Percentiles rank a stretch among this genome's conserved stretches.
Evolutionary conservation across 2,113 vertebrate species (phyloP).

Genomic region (Marmota flaviventris): DNA sequence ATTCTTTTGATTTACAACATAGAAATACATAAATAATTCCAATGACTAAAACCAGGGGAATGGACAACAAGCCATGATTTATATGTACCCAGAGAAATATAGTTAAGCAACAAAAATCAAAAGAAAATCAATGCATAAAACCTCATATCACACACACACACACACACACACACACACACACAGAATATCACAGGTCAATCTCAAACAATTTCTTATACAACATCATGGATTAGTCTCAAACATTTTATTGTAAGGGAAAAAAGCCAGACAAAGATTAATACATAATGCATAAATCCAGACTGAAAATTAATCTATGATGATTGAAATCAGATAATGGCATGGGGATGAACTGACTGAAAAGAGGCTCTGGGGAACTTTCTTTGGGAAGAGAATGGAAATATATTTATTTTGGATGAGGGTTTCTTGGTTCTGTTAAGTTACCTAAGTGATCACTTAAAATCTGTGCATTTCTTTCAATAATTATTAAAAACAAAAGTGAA

Average conservation of each 20-base stretch:
- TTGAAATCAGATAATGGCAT: not conserved
- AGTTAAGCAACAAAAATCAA: not conserved
- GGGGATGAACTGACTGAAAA: not conserved
- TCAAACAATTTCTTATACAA: not conserved
- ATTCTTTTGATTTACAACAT: not conserved
- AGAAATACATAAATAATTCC: not conserved
- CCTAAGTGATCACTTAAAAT: constrained; percentile 72
- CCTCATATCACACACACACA: not conserved
- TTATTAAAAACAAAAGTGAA: constrained; percentile 78
- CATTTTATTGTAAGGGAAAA: not conserved
- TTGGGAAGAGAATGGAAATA: not conserved
- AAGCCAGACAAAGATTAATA: not conserved
- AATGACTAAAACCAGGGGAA: not conserved
- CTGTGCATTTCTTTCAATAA: constrained; percentile 62
- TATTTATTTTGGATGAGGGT: not conserved
- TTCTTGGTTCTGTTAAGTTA: not conserved
- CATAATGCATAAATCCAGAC: not conserved
- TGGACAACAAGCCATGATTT: not conserved
- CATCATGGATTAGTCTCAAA: not conserved
- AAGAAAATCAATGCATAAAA: not conserved
- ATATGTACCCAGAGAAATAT: not conserved
- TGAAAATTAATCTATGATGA: not conserved
- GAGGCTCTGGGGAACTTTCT: not conserved
- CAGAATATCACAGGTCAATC: not conserved
- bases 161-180: not conserved